Evolutionary conservation across 2,888 invertebrate genomes (phyloP).

Genomic region (Dascillus cervinus): DNA sequence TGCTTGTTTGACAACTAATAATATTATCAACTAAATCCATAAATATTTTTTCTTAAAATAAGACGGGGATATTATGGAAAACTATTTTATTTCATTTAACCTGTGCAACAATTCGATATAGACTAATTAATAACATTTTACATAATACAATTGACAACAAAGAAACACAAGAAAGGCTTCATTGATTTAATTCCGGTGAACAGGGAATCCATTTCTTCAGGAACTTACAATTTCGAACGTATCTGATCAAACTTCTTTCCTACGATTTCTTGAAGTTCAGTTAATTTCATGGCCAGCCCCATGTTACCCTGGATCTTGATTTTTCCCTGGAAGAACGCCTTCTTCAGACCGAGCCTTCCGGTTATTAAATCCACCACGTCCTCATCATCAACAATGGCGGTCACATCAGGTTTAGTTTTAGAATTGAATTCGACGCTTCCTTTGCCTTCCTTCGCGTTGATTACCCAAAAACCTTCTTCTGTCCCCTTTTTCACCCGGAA

Average conservation of each 20-base stretch:
- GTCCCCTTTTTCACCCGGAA: conserved; percentile 79
- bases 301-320: conserved; percentile 95
- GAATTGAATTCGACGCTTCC: conserved; percentile 73
- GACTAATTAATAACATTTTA: too few species aligned
- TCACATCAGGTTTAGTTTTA: conserved; percentile 77
- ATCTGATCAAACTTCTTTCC: conserved; percentile 65
- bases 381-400: conserved; percentile 80
- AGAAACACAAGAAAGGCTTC: too few species aligned
- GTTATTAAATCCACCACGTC: conserved; percentile 83
- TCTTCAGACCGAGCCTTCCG: conserved; percentile 90
- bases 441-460: conserved; percentile 84
- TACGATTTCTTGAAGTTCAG: conserved; percentile 71
- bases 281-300: conserved; percentile 91
- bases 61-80: too few species aligned
- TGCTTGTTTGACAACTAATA: too few species aligned
- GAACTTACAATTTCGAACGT: conserved; percentile 63
- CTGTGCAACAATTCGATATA: too few species aligned
- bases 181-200: too few species aligned
- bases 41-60: too few species aligned
- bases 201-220: too few species aligned
- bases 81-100: too few species aligned
- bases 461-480: conserved; percentile 80
- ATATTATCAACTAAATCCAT: too few species aligned
- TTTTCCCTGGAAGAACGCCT: conserved; percentile 94
- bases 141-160: too few species aligned